These are phyloP conservation scores for Lasioglossum figueresi DNA, from an alignment of 2,888 invertebrate species.

Conservation along the genomic window DNA sequence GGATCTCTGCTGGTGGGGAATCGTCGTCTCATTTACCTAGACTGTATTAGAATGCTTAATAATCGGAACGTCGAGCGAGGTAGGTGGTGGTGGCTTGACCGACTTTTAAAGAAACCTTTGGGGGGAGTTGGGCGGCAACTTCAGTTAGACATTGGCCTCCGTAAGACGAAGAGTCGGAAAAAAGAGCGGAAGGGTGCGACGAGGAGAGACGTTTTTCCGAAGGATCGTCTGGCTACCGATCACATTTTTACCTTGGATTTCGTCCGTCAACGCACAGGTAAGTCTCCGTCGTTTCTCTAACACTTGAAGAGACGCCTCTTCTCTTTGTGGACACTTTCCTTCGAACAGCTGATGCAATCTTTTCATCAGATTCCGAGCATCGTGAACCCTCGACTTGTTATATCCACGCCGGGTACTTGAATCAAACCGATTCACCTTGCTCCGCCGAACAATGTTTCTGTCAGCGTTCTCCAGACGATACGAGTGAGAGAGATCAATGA, in stretches of 20 bases:
- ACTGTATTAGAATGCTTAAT: constrained; percentile 80
- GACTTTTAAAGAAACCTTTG: constrained; percentile 80
- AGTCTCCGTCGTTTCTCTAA: constrained; percentile 22
- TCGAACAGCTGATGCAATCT: background rate
- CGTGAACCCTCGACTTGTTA: background rate
- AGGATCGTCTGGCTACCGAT: constrained; percentile 42
- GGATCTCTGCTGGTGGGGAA: constrained; percentile 47
- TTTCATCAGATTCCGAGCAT: background rate
- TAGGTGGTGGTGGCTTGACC: constrained; percentile 80
- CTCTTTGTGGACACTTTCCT: background rate
- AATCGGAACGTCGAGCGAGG: constrained; percentile 74
- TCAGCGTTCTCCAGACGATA: background rate
- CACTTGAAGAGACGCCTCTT: background rate
- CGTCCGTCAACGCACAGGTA: constrained; percentile 23
- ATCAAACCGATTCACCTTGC: background rate
- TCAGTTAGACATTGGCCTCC: constrained; percentile 83
- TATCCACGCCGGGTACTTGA: background rate
- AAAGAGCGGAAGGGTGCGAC: constrained; percentile 79
- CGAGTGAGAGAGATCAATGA: background rate
- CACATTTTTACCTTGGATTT: constrained; percentile 27
- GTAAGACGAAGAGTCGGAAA: constrained; percentile 82
- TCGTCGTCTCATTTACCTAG: constrained; percentile 69
- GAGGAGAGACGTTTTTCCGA: constrained; percentile 59
- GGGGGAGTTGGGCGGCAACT: constrained; percentile 82
- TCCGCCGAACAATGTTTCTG: background rate